Percentiles rank a stretch among this genome's conserved stretches.
Evolutionary conservation across 2,888 invertebrate genomes (phyloP).

Genomic region (Drosophila mettleri): DNA sequence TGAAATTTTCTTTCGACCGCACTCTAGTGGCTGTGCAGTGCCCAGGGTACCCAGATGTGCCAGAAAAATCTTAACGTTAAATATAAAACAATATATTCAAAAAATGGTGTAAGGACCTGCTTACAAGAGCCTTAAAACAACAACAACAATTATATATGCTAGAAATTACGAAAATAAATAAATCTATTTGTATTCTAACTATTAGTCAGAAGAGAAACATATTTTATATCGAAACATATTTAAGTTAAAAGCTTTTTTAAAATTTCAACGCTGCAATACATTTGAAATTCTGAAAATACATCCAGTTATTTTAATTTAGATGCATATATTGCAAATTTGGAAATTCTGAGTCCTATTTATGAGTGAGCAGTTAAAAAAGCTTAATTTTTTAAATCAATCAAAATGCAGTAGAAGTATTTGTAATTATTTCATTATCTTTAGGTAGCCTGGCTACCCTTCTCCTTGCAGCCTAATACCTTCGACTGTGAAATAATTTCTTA

Average conservation of each 20-base stretch:
- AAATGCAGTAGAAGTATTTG: neutral
- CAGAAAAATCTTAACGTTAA: conserved; percentile 21
- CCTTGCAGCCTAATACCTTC: conserved; percentile 58
- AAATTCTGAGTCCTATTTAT: neutral
- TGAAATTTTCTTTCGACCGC: conserved; percentile 65
- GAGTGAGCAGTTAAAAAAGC: neutral
- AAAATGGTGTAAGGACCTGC: conserved; percentile 15
- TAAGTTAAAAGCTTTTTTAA: too few relatives aligned
- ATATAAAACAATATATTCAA: conserved; percentile 36
- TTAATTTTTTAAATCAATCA: neutral
- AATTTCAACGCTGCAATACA: too few relatives aligned
- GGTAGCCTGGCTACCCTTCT: conserved; percentile 51
- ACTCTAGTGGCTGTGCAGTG: conserved; percentile 8
- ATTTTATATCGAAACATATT: too few relatives aligned
- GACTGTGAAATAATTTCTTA: conserved; percentile 59
- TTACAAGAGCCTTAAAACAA: neutral
- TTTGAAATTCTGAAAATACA: too few relatives aligned
- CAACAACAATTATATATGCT: neutral
- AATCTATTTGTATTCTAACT: too few relatives aligned
- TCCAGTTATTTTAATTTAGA: neutral
- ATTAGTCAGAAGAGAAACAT: too few relatives aligned
- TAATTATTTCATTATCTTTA: neutral
- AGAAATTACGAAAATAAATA: neutral
- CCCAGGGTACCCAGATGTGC: conserved; percentile 64
- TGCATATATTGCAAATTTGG: too few relatives aligned